A percentile compares a stretch with the other conserved stretches of the same genome.
phyloP scores from a whole-genome alignment of 2,888 invertebrate species.

The Ceraclea dissimilis region DNA sequence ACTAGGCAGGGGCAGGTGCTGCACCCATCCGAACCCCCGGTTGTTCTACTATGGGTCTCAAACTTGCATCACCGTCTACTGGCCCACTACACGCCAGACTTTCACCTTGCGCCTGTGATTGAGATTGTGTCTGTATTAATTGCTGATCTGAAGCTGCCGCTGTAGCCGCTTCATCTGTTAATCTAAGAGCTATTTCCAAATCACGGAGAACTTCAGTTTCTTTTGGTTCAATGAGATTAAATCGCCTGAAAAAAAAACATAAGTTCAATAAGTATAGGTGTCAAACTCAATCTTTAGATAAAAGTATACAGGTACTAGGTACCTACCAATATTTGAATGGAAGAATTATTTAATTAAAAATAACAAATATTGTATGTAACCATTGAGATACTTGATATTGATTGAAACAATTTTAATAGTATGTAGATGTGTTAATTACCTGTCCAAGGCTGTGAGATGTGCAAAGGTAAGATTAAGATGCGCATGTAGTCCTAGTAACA shows the following conservation, averaged over 20 bases:
- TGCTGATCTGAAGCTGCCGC: constrained; percentile 41
- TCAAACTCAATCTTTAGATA: not conserved
- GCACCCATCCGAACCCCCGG: constrained; percentile 20
- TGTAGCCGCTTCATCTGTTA: constrained; percentile 45
- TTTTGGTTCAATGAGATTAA: constrained; percentile 88
- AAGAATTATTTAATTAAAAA: too few relatives aligned
- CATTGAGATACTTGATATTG: too few relatives aligned
- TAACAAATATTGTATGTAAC: too few relatives aligned
- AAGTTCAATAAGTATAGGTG: too few relatives aligned
- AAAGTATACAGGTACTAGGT: too few relatives aligned
- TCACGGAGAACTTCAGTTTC: constrained; percentile 93
- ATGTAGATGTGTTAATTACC: constrained; percentile 25
- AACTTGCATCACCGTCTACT: constrained; percentile 23
- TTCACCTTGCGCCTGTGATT: not conserved
- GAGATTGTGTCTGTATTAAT: not conserved
- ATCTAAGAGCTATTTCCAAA: constrained; percentile 74
- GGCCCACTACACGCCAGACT: constrained; percentile 9
- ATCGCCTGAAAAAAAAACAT: constrained; percentile 58
- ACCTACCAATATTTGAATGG: too few relatives aligned
- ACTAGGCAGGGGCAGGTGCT: constrained; percentile 23
- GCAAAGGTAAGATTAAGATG: constrained; percentile 97
- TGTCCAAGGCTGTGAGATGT: constrained; percentile 80
- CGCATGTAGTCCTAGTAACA: constrained; percentile 87
- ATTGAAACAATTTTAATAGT: too few relatives aligned
- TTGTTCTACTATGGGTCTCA: constrained; percentile 25